Conservation (phyloP, 2,113 vertebrate species). For the Corythornis vintsioides region DNA sequence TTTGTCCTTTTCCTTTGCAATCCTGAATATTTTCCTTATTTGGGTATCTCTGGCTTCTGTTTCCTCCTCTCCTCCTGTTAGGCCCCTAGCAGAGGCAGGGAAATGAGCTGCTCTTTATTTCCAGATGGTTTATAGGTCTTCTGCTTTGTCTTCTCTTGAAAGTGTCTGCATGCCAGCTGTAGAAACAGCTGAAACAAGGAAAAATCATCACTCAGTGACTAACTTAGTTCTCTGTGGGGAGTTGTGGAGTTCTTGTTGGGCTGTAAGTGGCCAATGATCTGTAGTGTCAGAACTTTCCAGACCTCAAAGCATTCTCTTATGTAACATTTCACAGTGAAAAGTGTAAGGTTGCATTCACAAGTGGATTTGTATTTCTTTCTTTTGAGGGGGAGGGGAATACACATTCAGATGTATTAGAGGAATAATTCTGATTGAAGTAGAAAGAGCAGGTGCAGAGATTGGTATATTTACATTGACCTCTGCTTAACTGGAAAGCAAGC, state of each 20-base stretch:
- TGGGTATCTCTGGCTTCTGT: neutral
- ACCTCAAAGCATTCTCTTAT: constrained; percentile 2
- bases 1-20: neutral
- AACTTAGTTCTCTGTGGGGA: neutral
- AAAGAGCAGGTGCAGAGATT: neutral
- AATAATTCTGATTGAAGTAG: neutral
- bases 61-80: neutral
- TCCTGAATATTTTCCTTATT: neutral
- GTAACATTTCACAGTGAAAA: neutral
- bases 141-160: constrained; percentile 5
- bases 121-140: constrained; percentile 34
- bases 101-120: neutral
- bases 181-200: constrained; percentile 33
- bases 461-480: neutral
- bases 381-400: neutral
- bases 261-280: neutral
- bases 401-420: neutral
- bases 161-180: neutral
- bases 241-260: neutral
- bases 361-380: neutral
- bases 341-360: neutral
- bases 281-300: constrained; percentile 5
- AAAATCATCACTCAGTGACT: constrained; percentile 19
- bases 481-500: neutral
- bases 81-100: neutral